These are phyloP conservation scores for Brachionus koreanus DNA, from an alignment of 1,140 invertebrate genomes.

Conservation along the genomic window DNA sequence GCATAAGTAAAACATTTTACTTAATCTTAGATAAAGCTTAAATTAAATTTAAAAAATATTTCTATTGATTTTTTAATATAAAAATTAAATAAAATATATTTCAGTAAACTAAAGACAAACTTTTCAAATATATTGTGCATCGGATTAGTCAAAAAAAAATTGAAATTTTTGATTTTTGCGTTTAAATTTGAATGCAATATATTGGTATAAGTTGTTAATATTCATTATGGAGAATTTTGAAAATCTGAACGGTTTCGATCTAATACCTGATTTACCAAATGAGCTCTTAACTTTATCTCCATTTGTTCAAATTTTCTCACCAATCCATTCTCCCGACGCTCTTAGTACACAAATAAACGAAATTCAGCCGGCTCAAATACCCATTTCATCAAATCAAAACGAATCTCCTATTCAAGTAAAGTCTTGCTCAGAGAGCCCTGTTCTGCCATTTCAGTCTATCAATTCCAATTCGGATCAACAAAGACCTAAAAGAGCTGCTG, in stretches of 20 bases:
- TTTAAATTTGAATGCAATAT: not conserved
- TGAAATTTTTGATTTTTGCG: not conserved
- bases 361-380: not conserved
- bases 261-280: not conserved
- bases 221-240: constrained; percentile 2
- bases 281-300: not conserved
- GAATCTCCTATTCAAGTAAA: not conserved
- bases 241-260: not conserved
- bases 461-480: not conserved
- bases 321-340: not conserved
- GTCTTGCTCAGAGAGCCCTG: not conserved
- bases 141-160: not conserved
- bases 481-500: not conserved
- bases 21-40: too few species aligned
- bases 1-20: too few species aligned
- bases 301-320: not conserved
- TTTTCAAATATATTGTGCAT: not conserved
- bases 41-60: too few species aligned
- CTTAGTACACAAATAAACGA: not conserved
- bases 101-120: not conserved
- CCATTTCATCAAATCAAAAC: not conserved
- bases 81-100: too few species aligned
- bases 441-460: not conserved
- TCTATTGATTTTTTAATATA: too few species aligned
- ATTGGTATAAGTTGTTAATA: not conserved